Conservation (phyloP, 2,113 vertebrate species). For the Cryptomyrus ogoouensis region DNA sequence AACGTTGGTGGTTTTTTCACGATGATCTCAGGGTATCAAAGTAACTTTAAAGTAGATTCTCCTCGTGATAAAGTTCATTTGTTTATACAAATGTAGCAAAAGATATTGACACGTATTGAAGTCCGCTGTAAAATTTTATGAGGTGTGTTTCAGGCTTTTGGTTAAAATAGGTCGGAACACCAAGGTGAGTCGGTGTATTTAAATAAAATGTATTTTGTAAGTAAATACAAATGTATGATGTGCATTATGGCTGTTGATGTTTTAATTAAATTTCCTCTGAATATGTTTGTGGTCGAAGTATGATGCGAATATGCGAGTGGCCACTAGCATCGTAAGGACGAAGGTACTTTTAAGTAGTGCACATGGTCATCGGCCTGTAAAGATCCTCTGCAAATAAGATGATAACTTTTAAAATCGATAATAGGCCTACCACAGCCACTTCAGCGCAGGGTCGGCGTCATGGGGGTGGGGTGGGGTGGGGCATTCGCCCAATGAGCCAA, state of each 20-base stretch:
- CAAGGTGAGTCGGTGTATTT: background rate
- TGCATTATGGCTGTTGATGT: background rate
- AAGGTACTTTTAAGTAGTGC: background rate
- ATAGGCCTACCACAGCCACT: background rate
- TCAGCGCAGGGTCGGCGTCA: background rate
- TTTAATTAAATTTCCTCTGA: background rate
- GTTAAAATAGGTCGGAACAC: background rate
- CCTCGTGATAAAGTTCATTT: background rate
- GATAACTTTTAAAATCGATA: background rate
- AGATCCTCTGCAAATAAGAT: background rate
- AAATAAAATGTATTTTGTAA: background rate
- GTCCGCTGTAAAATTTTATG: background rate
- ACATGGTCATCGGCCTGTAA: background rate
- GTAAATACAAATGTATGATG: background rate
- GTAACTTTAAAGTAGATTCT: background rate
- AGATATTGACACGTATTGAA: background rate
- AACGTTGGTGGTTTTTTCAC: background rate
- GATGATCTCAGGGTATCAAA: background rate
- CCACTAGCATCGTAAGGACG: background rate
- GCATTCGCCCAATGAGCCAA: background rate
- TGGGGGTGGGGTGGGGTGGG: background rate
- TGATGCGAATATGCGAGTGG: background rate
- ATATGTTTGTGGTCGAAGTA: background rate
- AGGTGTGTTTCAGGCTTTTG: background rate
- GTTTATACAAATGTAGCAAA: background rate